Percentiles rank a stretch among this genome's conserved stretches.
These are phyloP conservation scores for Columba livia DNA, from an alignment of 2,113 vertebrate genomes.

Conservation along the genomic window DNA sequence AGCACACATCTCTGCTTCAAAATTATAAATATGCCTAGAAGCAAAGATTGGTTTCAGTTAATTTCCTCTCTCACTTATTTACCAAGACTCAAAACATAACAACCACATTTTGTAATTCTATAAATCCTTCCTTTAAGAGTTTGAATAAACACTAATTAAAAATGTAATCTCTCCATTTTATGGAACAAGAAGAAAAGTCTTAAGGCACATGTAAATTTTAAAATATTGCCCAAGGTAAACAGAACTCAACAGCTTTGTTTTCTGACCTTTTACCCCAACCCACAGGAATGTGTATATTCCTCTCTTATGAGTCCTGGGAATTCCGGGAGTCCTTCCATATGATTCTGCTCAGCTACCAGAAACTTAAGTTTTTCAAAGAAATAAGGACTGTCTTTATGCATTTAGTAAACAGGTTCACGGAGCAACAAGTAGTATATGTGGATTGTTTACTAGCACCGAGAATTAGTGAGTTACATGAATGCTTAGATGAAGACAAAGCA, in stretches of 20 bases:
- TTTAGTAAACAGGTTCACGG: background rate
- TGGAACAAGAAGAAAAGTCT: background rate
- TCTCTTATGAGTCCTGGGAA: background rate
- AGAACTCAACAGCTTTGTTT: background rate
- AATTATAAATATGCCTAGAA: constrained; percentile 27
- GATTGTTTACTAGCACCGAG: background rate
- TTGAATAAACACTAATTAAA: background rate
- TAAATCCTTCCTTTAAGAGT: background rate
- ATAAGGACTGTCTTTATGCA: background rate
- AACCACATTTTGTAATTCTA: background rate
- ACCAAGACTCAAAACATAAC: background rate
- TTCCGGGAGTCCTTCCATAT: background rate
- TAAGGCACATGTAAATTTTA: background rate
- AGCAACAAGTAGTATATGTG: background rate
- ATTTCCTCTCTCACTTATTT: constrained; percentile 4
- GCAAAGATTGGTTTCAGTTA: constrained; percentile 8
- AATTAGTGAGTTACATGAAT: background rate
- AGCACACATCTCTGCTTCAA: background rate
- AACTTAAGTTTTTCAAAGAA: background rate
- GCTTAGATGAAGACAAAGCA: background rate
- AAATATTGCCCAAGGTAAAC: background rate
- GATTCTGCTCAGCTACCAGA: background rate
- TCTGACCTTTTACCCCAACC: background rate
- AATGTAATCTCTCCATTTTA: background rate
- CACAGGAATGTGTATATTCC: background rate